Base-by-base conservation (phyloP, 2,113 vertebrate species). In the Prolemur simus region DNA sequence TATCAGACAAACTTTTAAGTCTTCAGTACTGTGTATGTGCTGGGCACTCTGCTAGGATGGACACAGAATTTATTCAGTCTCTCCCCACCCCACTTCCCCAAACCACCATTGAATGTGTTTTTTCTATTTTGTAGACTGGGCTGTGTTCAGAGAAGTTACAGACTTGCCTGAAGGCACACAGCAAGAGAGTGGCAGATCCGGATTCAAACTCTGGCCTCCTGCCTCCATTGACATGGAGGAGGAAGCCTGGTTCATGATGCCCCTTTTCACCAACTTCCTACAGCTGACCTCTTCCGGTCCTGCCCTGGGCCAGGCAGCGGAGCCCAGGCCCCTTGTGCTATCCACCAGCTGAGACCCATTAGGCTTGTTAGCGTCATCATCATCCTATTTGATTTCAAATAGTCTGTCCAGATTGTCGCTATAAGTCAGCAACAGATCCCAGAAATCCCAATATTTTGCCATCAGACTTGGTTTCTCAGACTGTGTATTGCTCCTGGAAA, bases 91-190 rank as follows among this genome's bases (percentile, higher is more conserved):
- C 39, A 6, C 20, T 4, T 34, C 15, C 45, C 8, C 32, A 86
- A 58, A 78, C 27, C 8, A 82, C 25, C 32, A 27, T n/a, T 23
- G 58, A n/a, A 7, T 69, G 34, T 5, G 8, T 21, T 85, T 77
- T 34, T 34, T 15, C 34, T 95, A 11, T 47, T 92, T 47, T 42
- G 56, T 42, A 77, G 23, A 29, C 0, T 39, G 29, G 15, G 32
- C 29, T 29, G 25, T 54, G 12, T 76, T 95, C 82, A 95, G 90
- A 93, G 56, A 95, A 45, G 90, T 91, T 54, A 45, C 82, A 68
- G 63, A 68, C 47, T 60, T 37, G 52, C 47, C 56, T 73, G 81
- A 71, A 56, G 32, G 8, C 10, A 29, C 63, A 69, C 69, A 85
- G 39, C 12, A 88, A 56, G 21, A 47, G 71, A n/a, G 63, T 4